These are phyloP conservation scores for Callitettix versicolor DNA, from an alignment of 1,140 invertebrate genomes.

Conservation along the genomic window DNA sequence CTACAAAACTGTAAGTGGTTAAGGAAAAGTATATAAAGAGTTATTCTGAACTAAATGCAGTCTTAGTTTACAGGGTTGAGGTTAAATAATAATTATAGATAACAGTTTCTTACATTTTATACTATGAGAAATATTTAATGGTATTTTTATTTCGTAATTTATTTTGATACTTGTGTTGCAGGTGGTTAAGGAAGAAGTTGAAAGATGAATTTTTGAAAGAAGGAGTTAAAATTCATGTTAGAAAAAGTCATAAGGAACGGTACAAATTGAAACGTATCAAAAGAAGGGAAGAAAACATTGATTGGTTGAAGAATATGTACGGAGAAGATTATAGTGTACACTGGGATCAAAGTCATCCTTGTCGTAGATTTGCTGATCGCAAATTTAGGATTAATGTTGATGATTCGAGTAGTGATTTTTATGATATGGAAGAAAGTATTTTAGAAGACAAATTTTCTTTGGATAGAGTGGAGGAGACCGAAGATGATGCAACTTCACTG, in stretches of 20 bases:
- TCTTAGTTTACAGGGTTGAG: neutral
- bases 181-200: constrained; percentile 15
- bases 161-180: neutral
- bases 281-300: constrained; percentile 8
- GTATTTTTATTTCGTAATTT: neutral
- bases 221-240: constrained; percentile 7
- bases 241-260: constrained; percentile 11
- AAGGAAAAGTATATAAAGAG: neutral
- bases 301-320: constrained; percentile 7
- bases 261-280: constrained; percentile 3
- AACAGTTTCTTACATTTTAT: neutral
- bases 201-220: constrained; percentile 7
- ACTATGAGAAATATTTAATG: too few relatives aligned
- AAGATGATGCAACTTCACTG: neutral
- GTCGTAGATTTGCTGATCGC: constrained; percentile 3
- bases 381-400: neutral
- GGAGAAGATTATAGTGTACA: constrained; percentile 7
- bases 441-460: neutral
- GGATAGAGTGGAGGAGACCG: neutral
- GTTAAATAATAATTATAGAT: neutral
- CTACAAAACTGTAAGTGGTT: neutral
- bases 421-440: too few relatives aligned
- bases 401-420: neutral
- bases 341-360: constrained; percentile 2
- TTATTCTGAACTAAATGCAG: neutral